Evolutionary conservation across 2,113 vertebrate species (phyloP).

Genomic region (Gallinago media): DNA sequence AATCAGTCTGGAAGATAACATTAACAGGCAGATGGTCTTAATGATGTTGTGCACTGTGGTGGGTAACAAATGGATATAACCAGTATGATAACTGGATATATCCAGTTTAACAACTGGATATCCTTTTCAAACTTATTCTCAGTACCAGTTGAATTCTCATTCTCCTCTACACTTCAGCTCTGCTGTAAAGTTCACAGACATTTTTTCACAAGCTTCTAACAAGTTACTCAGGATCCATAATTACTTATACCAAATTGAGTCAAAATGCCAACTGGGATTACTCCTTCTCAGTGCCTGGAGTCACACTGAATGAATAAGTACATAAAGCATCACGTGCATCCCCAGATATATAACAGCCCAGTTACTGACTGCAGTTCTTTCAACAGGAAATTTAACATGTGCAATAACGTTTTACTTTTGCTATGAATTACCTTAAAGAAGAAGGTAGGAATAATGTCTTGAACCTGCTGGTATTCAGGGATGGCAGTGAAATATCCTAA

Average conservation of each 20-base stretch:
- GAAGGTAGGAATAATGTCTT: background rate
- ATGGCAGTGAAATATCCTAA: background rate
- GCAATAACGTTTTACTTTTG: background rate
- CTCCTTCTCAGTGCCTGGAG: background rate
- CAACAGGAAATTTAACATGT: background rate
- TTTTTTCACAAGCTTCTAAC: background rate
- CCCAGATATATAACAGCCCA: background rate
- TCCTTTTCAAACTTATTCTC: background rate
- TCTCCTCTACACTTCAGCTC: background rate
- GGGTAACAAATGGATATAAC: background rate
- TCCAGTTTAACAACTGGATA: background rate
- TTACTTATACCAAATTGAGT: slow-evolving; percentile 21
- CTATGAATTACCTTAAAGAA: background rate
- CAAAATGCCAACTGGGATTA: slow-evolving; percentile 2
- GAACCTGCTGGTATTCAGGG: background rate
- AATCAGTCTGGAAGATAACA: background rate
- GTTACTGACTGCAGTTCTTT: background rate
- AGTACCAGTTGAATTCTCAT: background rate
- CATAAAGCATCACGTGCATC: background rate
- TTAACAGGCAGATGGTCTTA: background rate
- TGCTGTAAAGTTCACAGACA: background rate
- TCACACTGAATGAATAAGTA: background rate
- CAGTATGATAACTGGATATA: background rate
- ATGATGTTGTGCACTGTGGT: background rate
- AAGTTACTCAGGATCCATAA: background rate